phyloP scores from a whole-genome alignment of 1,140 invertebrate genomes.

The Lepidotrigona ventralis region DNA sequence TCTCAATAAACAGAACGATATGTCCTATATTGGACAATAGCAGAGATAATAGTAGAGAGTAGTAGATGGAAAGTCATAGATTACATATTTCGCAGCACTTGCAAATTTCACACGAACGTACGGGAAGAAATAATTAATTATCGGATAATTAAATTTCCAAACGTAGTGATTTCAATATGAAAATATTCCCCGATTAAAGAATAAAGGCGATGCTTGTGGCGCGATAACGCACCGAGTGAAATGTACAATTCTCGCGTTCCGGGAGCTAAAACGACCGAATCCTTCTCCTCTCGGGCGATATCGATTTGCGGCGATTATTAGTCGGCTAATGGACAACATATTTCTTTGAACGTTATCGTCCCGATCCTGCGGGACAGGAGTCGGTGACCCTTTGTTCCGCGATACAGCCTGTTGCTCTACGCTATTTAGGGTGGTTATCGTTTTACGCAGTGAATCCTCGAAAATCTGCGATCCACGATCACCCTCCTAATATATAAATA shows the following conservation, averaged over 20 bases:
- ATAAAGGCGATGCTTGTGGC: background rate
- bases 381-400: background rate
- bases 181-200: too few relatives aligned
- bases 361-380: background rate
- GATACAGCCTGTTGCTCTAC: constrained; percentile 39
- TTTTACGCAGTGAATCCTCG: background rate
- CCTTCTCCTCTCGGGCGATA: background rate
- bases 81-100: too few relatives aligned
- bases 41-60: too few relatives aligned
- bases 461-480: constrained; percentile 21
- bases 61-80: too few relatives aligned
- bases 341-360: constrained; percentile 16
- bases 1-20: too few relatives aligned
- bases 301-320: background rate
- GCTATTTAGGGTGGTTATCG: background rate
- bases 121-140: too few relatives aligned
- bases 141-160: too few relatives aligned
- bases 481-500: background rate
- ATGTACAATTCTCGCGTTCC: background rate
- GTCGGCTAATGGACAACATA: background rate
- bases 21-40: too few relatives aligned
- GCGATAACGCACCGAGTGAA: background rate
- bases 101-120: too few relatives aligned
- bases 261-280: background rate
- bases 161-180: too few relatives aligned